Percentiles rank a stretch among this genome's conserved stretches.
phyloP scores from a whole-genome alignment of 1,140 invertebrate genomes.

The Aradophagus sp. region DNA sequence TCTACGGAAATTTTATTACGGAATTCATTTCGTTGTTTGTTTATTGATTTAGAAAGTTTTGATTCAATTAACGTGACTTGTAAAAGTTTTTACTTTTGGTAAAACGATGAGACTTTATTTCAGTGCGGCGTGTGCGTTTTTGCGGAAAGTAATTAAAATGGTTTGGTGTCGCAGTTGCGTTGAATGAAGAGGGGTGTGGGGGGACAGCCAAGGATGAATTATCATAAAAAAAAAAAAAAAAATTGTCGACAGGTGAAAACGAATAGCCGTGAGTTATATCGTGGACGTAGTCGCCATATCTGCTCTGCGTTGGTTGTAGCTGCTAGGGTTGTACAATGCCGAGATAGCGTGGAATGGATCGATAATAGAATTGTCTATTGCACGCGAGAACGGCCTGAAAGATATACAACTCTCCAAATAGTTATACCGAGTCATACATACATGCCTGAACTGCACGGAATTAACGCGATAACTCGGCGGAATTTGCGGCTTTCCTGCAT shows the following conservation, averaged over 20 bases:
- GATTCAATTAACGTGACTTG: too few species aligned
- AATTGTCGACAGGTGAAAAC: slow-evolving; percentile 16
- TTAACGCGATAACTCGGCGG: slow-evolving; percentile 50
- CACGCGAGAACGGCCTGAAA: slow-evolving; percentile 64
- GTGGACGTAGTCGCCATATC: slow-evolving; percentile 19
- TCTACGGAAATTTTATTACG: too few species aligned
- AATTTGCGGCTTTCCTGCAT: slow-evolving; percentile 47
- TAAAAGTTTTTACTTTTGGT: too few species aligned
- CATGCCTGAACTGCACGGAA: slow-evolving; percentile 51
- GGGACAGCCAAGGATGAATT: too few species aligned
- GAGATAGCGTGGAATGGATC: slow-evolving; percentile 60
- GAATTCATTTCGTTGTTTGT: too few species aligned
- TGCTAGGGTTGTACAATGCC: slow-evolving; percentile 50
- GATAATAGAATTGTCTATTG: slow-evolving; percentile 70
- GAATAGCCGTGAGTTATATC: slow-evolving; percentile 13
- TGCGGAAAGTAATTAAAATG: too few species aligned
- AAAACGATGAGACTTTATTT: too few species aligned
- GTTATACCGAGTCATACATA: slow-evolving; percentile 50
- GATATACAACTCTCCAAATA: slow-evolving; percentile 62
- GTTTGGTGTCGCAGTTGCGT: too few species aligned
- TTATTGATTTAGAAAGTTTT: too few species aligned
- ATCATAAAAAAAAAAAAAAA: too few species aligned
- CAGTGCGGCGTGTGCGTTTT: too few species aligned
- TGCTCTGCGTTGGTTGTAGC: slow-evolving; percentile 34
- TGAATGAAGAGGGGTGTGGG: too few species aligned